Evolutionary conservation across 1,140 invertebrate genomes (phyloP).

Genomic region (Danaus plexippus): DNA sequence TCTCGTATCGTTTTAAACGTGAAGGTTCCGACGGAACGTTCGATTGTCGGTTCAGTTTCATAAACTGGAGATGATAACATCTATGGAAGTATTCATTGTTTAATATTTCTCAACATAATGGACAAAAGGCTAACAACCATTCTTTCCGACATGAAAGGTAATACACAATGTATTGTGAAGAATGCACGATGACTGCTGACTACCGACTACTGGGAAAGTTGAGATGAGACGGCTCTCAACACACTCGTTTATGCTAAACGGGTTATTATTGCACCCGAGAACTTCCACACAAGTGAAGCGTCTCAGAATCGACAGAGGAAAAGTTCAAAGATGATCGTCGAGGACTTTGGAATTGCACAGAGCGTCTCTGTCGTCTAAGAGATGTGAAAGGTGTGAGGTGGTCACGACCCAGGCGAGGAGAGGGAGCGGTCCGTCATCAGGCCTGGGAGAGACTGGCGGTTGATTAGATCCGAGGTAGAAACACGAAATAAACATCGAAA

Average conservation of each 20-base stretch:
- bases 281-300: constrained; percentile 10
- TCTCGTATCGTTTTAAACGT: too few species aligned
- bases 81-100: constrained; percentile 19
- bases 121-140: constrained; percentile 57
- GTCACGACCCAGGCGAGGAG: constrained; percentile 26
- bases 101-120: constrained; percentile 34
- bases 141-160: constrained; percentile 50
- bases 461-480: constrained; percentile 51
- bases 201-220: constrained; percentile 23
- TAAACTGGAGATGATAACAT: too few species aligned
- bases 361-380: constrained; percentile 11
- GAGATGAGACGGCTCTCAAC: constrained; percentile 18
- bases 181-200: constrained; percentile 47
- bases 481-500: constrained; percentile 58
- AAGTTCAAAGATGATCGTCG: constrained; percentile 33
- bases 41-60: too few species aligned
- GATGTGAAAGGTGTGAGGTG: constrained; percentile 21
- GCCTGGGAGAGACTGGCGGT: constrained; percentile 30
- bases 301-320: constrained; percentile 35
- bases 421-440: constrained; percentile 34
- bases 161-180: constrained; percentile 57
- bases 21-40: too few species aligned
- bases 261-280: constrained; percentile 36
- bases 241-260: constrained; percentile 40
- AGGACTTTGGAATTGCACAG: constrained; percentile 29